phyloP scores from a whole-genome alignment of 2,113 vertebrate species.

The Xyrauchen texanus region DNA sequence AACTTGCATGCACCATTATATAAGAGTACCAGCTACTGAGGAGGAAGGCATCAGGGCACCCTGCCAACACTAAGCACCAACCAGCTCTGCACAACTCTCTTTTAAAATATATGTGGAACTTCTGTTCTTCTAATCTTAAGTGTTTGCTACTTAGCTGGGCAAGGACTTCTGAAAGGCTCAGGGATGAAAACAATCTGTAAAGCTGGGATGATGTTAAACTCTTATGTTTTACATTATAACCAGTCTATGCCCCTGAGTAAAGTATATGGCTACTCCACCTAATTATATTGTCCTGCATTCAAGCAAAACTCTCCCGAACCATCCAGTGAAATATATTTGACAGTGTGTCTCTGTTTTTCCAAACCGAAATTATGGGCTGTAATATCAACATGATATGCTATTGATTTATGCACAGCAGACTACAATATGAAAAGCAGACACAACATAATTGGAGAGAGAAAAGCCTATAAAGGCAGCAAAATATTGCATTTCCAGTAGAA shows the following conservation, averaged over 20 bases:
- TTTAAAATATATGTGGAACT: constrained; percentile 37
- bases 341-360: background rate
- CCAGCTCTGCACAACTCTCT: constrained; percentile 36
- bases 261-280: constrained; percentile 19
- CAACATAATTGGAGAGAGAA: background rate
- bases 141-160: constrained; percentile 25
- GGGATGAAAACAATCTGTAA: constrained; percentile 6
- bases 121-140: constrained; percentile 31
- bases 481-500: background rate
- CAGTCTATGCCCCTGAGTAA: constrained; percentile 13
- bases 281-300: constrained; percentile 27
- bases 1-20: constrained; percentile 56
- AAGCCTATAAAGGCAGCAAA: background rate
- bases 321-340: constrained; percentile 5
- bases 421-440: background rate
- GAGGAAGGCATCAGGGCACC: constrained; percentile 9
- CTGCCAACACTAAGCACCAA: constrained; percentile 13
- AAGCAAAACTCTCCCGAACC: constrained; percentile 3
- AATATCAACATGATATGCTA: constrained; percentile 4
- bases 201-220: constrained; percentile 32
- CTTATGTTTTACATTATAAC: constrained; percentile 31
- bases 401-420: background rate
- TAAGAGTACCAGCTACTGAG: constrained; percentile 22
- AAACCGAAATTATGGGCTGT: constrained; percentile 4
- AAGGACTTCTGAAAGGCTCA: constrained; percentile 24